These are phyloP conservation scores for Orgyia antiqua DNA, from an alignment of 2,888 invertebrate species.

Conservation along the genomic window DNA sequence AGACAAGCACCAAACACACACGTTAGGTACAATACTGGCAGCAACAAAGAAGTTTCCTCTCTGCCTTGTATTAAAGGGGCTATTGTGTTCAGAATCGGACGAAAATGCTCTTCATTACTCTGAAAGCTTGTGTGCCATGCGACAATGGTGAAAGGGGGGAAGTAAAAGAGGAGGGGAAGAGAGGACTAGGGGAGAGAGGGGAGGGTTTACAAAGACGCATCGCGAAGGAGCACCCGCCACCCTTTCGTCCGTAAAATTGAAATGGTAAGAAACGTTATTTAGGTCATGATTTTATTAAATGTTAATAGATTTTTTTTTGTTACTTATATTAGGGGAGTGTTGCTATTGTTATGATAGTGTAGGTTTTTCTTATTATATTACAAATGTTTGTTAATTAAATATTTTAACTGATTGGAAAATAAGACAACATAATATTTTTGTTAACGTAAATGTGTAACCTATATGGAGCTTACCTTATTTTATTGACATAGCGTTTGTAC, in stretches of 20 bases:
- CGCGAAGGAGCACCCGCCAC: slow-evolving; percentile 63
- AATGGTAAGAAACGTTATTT: slow-evolving; percentile 75
- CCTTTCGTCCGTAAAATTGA: slow-evolving; percentile 76
- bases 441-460: too few species aligned
- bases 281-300: slow-evolving; percentile 76
- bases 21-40: slow-evolving; percentile 59
- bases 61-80: slow-evolving; percentile 72
- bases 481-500: too few species aligned
- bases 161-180: slow-evolving; percentile 16
- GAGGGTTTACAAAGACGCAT: slow-evolving; percentile 60
- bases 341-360: slow-evolving; percentile 14
- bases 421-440: too few species aligned
- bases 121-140: slow-evolving; percentile 77
- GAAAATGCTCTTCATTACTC: slow-evolving; percentile 80
- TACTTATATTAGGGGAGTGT: slow-evolving; percentile 23
- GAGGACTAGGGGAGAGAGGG: slow-evolving; percentile 19
- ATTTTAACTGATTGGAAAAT: too few species aligned
- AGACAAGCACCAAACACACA: slow-evolving; percentile 57
- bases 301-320: slow-evolving; percentile 58
- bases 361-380: slow-evolving; percentile 12
- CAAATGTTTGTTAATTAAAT: slow-evolving; percentile 4
- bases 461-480: too few species aligned
- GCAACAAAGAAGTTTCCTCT: slow-evolving; percentile 71
- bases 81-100: slow-evolving; percentile 75
- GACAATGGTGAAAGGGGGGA: slow-evolving; percentile 63